Evolutionary conservation across 2,888 invertebrate genomes (phyloP), one percentile per base, ranked within the genome.

Genomic region (Pollenia labialis): DNA sequence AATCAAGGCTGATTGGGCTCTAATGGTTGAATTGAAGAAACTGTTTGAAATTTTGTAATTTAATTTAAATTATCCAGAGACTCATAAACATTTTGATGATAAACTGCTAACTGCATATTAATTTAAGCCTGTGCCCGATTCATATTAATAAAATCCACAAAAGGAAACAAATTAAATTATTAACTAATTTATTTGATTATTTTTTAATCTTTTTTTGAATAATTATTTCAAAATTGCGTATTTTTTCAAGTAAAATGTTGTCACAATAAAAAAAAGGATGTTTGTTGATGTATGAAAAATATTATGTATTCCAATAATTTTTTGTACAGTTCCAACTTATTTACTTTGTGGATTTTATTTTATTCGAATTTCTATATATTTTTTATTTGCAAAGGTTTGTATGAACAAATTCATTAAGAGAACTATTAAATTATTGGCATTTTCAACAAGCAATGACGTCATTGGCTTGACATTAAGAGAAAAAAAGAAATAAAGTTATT

Each of bases 1-100:
- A 91, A 94, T 97, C 92, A 99, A 99, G 94, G 96, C 97, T 89
- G 99, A 99, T 93, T 99, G 99, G 99, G 97, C 98, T 92, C 94
- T 99, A 88, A 98, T 99, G 97, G 97, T 99, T 84, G 99, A 99
- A 94, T 94, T 99, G 92, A 99, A 99, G 94, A 99, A 99, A 94
- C 94, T 97, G 91, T 99, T 99, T 95, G 96, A 98, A 94, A 99
- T 99, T 94, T 95, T 99, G 93, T 99, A 97, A 94, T 90, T 88
- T 66, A 79, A 52, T 56, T 69, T 14, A 48, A 48, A 75, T 9
- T 54, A 9, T 74, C 52, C 48, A 69, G 18, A 69, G 44, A 87
- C 42, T 74, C 18, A n/a, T 12, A 14, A 79, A 58, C 14, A 60
- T 58, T 48, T 54, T 82, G 75, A 32, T 32, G 32, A 32, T 6